phyloP scores from a whole-genome alignment of 2,888 invertebrate species.

The Drosophila koepferae region DNA sequence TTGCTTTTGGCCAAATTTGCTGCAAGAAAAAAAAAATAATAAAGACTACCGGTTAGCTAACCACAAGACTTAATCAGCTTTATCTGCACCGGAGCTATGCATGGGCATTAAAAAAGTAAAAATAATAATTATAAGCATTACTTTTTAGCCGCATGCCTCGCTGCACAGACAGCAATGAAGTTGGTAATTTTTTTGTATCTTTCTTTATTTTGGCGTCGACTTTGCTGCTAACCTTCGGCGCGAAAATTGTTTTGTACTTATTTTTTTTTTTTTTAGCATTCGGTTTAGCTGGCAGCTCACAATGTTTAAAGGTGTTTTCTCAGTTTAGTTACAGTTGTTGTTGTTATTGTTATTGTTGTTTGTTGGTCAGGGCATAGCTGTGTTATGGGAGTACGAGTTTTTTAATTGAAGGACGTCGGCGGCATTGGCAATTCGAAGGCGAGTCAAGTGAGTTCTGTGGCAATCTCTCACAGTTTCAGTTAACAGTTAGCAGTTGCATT shows the following conservation, averaged over 20 bases:
- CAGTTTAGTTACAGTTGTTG: slow-evolving; percentile 23
- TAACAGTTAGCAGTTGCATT: slow-evolving; percentile 42
- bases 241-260: slow-evolving; percentile 60
- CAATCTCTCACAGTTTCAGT: slow-evolving; percentile 24
- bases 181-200: slow-evolving; percentile 12
- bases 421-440: slow-evolving; percentile 59
- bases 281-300: slow-evolving; percentile 17
- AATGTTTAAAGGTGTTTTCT: slow-evolving; percentile 18
- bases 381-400: slow-evolving; percentile 50
- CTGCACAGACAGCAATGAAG: slow-evolving; percentile 56
- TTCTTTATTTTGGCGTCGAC: slow-evolving; percentile 44
- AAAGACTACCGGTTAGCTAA: slow-evolving; percentile 21
- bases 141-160: slow-evolving; percentile 63
- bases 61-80: slow-evolving; percentile 40
- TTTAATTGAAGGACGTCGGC: slow-evolving; percentile 69
- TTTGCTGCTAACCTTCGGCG: slow-evolving; percentile 70
- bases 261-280: slow-evolving; percentile 25
- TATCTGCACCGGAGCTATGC: slow-evolving; percentile 24
- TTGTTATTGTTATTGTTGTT: neutral
- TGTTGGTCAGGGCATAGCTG: slow-evolving; percentile 45
- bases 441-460: slow-evolving; percentile 19
- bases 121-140: slow-evolving; percentile 60
- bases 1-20: slow-evolving; percentile 26
- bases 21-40: neutral
- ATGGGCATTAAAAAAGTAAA: slow-evolving; percentile 42